Base-by-base conservation (phyloP, 2,888 invertebrate genomes). In the Aethes cnicana region DNA sequence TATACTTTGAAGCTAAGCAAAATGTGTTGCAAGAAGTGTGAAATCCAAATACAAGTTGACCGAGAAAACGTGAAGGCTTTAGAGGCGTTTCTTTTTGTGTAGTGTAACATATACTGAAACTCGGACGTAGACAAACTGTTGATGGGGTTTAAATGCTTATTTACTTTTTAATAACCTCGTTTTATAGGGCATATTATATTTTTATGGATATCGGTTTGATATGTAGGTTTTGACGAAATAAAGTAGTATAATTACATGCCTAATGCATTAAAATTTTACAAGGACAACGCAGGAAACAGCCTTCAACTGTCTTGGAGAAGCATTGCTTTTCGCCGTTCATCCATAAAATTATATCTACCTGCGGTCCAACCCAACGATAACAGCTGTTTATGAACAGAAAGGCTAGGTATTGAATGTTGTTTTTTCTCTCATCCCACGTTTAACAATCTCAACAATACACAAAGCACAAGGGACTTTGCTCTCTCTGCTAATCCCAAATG, bases 121-220 rank as follows among this genome's bases (percentile, higher is more conserved):
- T n/a, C n/a, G n/a, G n/a, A n/a, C n/a, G n/a, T n/a, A n/a, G n/a
- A n/a, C n/a, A 30, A 43, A 32, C 12, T 28, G 28, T n/a, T 35
- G 23, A 39, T 25, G 14, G 25, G 9, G 28, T 28, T 17, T 17
- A 25, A 33, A 18, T 2, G 14, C 42, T 20, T 17, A 12, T 17
- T 23, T 7, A 36, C 28, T 47, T 20, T 30, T 37, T 21, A 37
- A 47, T 30, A 4, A 7, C 32, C 17, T 33, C n/a, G 8, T 2
- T 49, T 35, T 48, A 48, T 18, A 33, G 26, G 14, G 14, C 35
- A 35, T 42, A 42, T 26, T 35, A 30, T 26, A 26, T 42, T 42
- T 28, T 35, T 42, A 26, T 37, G 16, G 14, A 36, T 43, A 43
- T 32, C 21, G 30, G 30, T 21, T 21, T 43, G 5, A 30, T 43